Conservation (phyloP, 2,113 vertebrate species). For the Pseudonaja textilis region DNA sequence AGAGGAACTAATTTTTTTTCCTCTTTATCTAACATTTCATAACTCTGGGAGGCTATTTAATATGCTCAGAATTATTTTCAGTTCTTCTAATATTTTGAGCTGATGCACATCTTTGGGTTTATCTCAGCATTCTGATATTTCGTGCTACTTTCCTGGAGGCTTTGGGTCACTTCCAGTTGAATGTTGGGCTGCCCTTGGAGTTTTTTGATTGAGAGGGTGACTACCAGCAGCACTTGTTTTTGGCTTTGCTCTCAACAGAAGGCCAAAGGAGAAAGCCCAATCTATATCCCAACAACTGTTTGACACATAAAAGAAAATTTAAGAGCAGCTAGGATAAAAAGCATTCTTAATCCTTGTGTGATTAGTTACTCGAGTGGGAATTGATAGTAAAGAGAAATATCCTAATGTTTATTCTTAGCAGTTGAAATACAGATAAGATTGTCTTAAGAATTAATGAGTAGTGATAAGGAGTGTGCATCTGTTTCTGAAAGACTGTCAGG, state of each 20-base stretch:
- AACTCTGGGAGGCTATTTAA: not conserved
- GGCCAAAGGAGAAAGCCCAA: not conserved
- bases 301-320: slow-evolving; percentile 6
- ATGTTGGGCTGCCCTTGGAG: not conserved
- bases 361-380: slow-evolving; percentile 21
- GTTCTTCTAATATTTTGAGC: not conserved
- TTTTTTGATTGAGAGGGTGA: not conserved
- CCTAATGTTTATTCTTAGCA: slow-evolving; percentile 42
- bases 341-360: not conserved
- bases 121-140: not conserved
- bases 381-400: slow-evolving; percentile 51
- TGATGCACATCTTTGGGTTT: not conserved
- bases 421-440: slow-evolving; percentile 59
- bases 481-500: not conserved
- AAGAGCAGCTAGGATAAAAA: slow-evolving; percentile 8
- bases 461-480: not conserved
- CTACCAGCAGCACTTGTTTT: not conserved
- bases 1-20: not conserved
- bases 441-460: slow-evolving; percentile 32
- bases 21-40: not conserved
- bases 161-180: not conserved
- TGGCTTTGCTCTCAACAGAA: not conserved
- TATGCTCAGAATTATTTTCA: not conserved
- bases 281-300: not conserved
- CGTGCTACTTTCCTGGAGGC: not conserved